Evolutionary conservation across 37 sponge, comb jelly and placozoan genomes (phyloP).

Genomic region (Beroe forskalii): DNA sequence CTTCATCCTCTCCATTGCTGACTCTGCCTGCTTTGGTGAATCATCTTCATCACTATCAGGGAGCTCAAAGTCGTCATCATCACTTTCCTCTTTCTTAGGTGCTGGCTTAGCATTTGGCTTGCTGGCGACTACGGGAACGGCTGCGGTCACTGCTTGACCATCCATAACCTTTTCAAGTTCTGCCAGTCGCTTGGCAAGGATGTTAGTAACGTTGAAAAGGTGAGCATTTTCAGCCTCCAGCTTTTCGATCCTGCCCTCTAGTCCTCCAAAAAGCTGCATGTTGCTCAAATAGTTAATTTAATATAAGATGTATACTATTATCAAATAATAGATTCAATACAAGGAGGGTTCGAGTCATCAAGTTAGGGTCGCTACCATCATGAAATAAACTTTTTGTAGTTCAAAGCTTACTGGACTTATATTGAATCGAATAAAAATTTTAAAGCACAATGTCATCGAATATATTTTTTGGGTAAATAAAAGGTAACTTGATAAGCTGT

Average conservation of each 20-base stretch:
- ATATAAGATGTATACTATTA: no score
- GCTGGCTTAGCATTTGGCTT: constrained; percentile 33
- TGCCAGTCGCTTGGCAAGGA: constrained; percentile 60
- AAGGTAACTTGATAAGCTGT: no score
- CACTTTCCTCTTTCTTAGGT: constrained; percentile 48
- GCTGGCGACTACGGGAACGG: background rate
- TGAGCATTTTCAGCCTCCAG: constrained; percentile 64
- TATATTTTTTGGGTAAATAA: no score
- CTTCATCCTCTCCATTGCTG: constrained; percentile 55
- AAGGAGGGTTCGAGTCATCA: no score
- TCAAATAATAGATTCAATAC: no score
- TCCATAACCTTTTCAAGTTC: constrained; percentile 44
- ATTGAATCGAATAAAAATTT: no score
- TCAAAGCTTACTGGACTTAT: no score
- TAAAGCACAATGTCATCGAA: no score
- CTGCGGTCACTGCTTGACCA: background rate
- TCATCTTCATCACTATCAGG: constrained; percentile 28
- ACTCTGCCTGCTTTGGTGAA: background rate
- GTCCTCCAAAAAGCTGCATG: constrained; percentile 67
- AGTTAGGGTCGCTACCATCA: no score
- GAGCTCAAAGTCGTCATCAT: constrained; percentile 67
- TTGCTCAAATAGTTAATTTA: constrained; percentile 27
- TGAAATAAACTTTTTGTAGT: no score
- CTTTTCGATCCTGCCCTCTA: constrained; percentile 44
- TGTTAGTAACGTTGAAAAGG: constrained; percentile 61